Evolutionary conservation across 2,888 invertebrate genomes (phyloP), one percentile per base, ranked within the genome.

Genomic region (Lycocerus yunnanus): DNA sequence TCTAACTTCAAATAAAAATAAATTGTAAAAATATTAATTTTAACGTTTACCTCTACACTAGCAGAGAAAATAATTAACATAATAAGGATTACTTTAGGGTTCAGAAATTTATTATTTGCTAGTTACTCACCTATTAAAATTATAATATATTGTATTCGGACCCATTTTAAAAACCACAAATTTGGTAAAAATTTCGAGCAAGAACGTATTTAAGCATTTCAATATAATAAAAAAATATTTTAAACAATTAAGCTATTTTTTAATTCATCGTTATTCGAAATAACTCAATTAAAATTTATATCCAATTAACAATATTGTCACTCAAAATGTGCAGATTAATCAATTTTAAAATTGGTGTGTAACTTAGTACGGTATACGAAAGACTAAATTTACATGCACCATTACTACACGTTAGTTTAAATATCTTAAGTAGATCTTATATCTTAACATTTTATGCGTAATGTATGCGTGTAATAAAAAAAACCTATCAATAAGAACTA

Each of bases 351-450:
- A 43, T 68, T 70, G 60, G 65, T 74, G 71, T 74, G 71, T 68
- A 71, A 60, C 65, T 68, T 59, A 58, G 68, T 65, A 69, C 58
- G 71, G 74, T 74, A 66, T 66, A 74, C 16, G 21, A 65, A 74
- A 68, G 74, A 74, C 74, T 74, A 74, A 67, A 68, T 74, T 68
- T 74, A 67, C 16, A 71, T 68, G 71, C 74, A 65, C 74, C 74
- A 74, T 74, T 71, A 58, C 71, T 71, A 68, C 43, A 67, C 71
- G 71, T 69, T 74, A 15, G 59, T 69, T 21, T 69, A 61, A 27
- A 61, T 63, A 63, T 63, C 61, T 63, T 43, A 43, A 43, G 43
- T 43, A 43, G 43, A 43, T 43, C 43, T 43, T 43, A 43, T 43
- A 43, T 43, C 43, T 43, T 43, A 43, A 43, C 43, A 43, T 43